These are phyloP conservation scores for Phocides pigmalion DNA, from an alignment of 1,140 invertebrate genomes.

Conservation along the genomic window DNA sequence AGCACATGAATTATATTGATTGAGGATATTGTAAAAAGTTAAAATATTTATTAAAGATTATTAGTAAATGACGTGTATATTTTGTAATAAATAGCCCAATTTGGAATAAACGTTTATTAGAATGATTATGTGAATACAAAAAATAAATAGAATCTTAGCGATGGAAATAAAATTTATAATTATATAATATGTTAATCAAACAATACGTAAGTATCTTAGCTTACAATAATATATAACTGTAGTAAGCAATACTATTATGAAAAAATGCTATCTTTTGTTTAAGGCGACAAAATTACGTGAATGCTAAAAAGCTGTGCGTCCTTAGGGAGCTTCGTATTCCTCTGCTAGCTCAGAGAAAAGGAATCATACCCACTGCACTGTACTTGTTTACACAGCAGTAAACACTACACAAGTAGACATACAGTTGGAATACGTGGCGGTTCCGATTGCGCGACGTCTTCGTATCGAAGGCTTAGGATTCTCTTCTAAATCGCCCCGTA, in stretches of 20 bases:
- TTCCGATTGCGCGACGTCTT: constrained; percentile 16
- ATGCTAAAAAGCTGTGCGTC: constrained; percentile 33
- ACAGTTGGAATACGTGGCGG: constrained; percentile 1
- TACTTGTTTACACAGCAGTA: constrained; percentile 45
- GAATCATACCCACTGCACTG: constrained; percentile 58
- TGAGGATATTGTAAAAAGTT: constrained; percentile 23
- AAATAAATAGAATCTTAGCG: constrained; percentile 66
- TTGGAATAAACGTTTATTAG: constrained; percentile 66
- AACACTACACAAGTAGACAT: constrained; percentile 33
- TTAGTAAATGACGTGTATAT: no score
- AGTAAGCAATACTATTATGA: constrained; percentile 36
- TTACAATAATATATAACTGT: constrained; percentile 35
- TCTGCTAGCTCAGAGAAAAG: constrained; percentile 78
- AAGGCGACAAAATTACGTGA: constrained; percentile 12
- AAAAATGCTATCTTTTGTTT: constrained; percentile 38
- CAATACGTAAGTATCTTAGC: constrained; percentile 20
- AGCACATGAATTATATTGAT: background rate
- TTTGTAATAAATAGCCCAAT: constrained; percentile 34
- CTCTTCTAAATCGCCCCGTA: background rate
- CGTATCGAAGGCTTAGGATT: constrained; percentile 9
- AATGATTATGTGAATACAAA: constrained; percentile 62
- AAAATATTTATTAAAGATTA: constrained; percentile 6
- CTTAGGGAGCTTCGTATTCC: constrained; percentile 69
- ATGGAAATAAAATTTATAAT: constrained; percentile 33
- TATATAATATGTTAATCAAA: constrained; percentile 32